Evolutionary conservation across 2,113 vertebrate genomes (phyloP).

Genomic region (Otus sunia): DNA sequence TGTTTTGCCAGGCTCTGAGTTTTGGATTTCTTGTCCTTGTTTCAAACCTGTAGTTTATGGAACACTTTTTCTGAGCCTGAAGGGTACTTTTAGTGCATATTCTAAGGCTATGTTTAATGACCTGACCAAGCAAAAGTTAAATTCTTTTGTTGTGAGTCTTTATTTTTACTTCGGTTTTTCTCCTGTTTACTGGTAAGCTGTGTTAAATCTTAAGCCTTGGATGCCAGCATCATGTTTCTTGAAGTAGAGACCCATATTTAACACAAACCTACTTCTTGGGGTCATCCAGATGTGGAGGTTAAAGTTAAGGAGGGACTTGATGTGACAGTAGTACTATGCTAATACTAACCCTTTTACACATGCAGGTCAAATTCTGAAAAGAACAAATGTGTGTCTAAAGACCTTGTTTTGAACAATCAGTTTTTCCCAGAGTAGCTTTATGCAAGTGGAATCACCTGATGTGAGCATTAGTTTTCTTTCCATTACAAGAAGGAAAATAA

Average conservation of each 20-base stretch:
- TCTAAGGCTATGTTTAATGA: background rate
- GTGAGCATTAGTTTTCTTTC: background rate
- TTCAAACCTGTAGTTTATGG: background rate
- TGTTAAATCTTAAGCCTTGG: background rate
- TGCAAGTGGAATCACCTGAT: background rate
- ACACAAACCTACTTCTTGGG: background rate
- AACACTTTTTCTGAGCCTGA: background rate
- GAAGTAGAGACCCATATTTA: background rate
- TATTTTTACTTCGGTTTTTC: background rate
- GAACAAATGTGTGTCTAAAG: background rate
- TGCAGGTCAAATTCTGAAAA: background rate
- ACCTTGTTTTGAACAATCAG: background rate
- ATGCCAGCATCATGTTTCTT: rapidly evolving
- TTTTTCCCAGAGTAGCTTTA: background rate
- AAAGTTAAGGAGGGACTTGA: background rate
- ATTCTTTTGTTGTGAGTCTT: background rate
- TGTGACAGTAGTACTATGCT: background rate
- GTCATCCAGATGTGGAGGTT: background rate
- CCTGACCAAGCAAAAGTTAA: background rate
- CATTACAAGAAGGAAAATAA: background rate
- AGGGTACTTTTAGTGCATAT: background rate
- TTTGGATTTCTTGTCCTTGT: background rate
- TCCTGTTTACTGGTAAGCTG: background rate
- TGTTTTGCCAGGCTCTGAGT: background rate
- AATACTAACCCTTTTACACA: background rate